Percentiles rank a stretch among this genome's conserved stretches.
phyloP scores from a whole-genome alignment of 2,113 vertebrate genomes.

The Aptenodytes forsteri region DNA sequence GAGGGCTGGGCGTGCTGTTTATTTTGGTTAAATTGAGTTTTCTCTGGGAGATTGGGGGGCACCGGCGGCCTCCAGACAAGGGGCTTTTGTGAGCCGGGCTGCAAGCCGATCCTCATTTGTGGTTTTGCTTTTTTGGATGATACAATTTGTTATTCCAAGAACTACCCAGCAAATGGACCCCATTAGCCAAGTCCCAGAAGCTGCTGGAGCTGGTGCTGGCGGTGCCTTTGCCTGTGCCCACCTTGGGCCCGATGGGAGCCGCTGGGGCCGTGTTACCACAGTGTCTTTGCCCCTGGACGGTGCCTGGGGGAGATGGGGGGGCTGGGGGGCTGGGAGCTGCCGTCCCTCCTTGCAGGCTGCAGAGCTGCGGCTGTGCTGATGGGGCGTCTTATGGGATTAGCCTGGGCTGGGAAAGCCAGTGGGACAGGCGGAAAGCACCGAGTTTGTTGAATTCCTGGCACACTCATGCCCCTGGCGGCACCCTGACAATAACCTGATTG shows the following conservation, averaged over 20 bases:
- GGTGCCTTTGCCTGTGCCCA: neutral
- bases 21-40: conserved; percentile 30
- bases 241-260: neutral
- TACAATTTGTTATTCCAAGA: conserved; percentile 67
- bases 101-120: conserved; percentile 30
- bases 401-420: neutral
- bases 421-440: neutral
- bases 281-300: neutral
- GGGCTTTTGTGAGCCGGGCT: conserved; percentile 30
- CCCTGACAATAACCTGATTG: neutral
- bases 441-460: neutral
- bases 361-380: neutral
- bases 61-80: conserved; percentile 19
- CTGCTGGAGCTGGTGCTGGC: neutral
- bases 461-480: neutral
- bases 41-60: neutral
- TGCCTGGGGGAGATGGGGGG: neutral
- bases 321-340: no score
- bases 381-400: neutral
- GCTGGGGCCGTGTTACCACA: neutral
- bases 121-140: conserved; percentile 68
- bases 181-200: neutral
- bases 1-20: neutral
- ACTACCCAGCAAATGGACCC: conserved; percentile 37
- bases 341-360: neutral